Base-by-base conservation (phyloP, 2,113 vertebrate species). In the Echinops telfairi region DNA sequence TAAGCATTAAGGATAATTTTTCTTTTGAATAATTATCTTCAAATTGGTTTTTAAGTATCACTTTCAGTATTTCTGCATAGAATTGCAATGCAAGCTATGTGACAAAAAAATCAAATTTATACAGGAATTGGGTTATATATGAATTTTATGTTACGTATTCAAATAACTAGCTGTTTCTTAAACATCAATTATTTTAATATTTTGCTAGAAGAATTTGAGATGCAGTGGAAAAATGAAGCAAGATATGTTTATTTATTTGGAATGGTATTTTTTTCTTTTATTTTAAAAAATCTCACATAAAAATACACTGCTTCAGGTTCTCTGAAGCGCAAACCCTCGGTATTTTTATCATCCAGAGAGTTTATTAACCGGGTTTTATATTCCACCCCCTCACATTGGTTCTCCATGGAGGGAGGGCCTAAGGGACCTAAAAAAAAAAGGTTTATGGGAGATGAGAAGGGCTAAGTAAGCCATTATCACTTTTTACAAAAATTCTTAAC, bases 171-270 rank as follows among this genome's bases (percentile, higher is more conserved):
- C 4, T n/a, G 1, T 73, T 92, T 84, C 23, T 60, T 75, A 68
- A 96, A 82, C 20, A 92, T 17, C 4, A 68, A 3, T 83, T 77
- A 62, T 62, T 94, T 93, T n/a, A n/a, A 60, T n/a, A 57, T 17
- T 82, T 53, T 86, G 3, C 16, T 14, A 53, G 75, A 73, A 88
- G 9, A 64, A 15, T 84, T 53, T 33, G 38, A 60, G 10, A 7
- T 43, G 2, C 16, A 33, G 3, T 23, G 27, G 64, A 79, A 7
- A 23, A 83, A 31, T 29, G 11, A 71, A 78, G 15, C 8, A 73
- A 29, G 11, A 60, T 47, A 23, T 19, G 60, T 1, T 82, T 75
- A 20, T 71, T 25, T 57, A 47, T 83, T 68, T n/a, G 9, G 22
- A 60, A 33, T 19, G 0, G 9, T 60, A 47, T 90, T 77, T 60